Evolutionary conservation across 2,888 invertebrate species (phyloP), one percentile per base, ranked within the genome.

Genomic region (Xanthorhoe designata): DNA sequence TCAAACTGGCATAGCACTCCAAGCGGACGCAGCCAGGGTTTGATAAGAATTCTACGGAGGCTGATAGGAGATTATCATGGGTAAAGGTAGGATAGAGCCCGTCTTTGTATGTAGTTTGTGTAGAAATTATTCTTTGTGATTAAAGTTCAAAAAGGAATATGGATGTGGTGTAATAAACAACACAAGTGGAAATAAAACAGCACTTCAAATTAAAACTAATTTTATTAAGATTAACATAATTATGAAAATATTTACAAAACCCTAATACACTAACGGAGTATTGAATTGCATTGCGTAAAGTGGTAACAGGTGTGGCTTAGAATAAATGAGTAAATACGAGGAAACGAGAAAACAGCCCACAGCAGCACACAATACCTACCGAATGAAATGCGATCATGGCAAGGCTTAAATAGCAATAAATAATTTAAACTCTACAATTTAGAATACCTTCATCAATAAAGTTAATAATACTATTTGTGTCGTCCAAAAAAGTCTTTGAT

Each of bases 221-320:
- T 82, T 82, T 81, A 81, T 80, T 78, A 77, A 75, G 70, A 80
- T 76, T 79, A 76, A 77, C 58, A 72, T 61, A 63, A 80, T 64
- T 66, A 78, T 85, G 84, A 88, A 59, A 86, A 86, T 92, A 92
- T 92, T 89, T 92, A 92, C 92, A 92, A 91, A 86, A 85, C 74
- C 72, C 84, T 87, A 87, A 82, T 78, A 74, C 67, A 77, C 84
- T 90, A 90, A 80, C 76, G 87, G 90, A 92, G 91, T 92, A 91
- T 90, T 90, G 87, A 90, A 89, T 88, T 88, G 87, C 88, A 85
- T 85, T 78, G 83, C 79, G 82, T 69, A 78, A 78, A 84, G 82
- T 90, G 91, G 90, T 90, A 90, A 90, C 90, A 87, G 81, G 74
- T 80, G 84, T 81, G 77, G 74, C 73, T 77, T 66, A 76, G 74